Conservation (phyloP, 2,888 invertebrate genomes). For the Sarcophaga caerulescens region DNA sequence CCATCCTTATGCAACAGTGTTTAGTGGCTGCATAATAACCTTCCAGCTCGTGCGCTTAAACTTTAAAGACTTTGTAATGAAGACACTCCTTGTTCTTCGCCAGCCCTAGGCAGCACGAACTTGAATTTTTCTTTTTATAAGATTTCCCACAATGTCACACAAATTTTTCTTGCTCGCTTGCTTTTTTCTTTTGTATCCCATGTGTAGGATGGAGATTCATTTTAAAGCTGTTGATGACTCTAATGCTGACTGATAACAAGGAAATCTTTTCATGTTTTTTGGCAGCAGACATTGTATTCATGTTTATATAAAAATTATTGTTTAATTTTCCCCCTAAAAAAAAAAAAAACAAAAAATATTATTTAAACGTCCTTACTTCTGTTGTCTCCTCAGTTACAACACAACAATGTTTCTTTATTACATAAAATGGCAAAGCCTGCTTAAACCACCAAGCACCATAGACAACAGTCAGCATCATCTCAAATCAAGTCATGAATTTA, state of each 20-base stretch:
- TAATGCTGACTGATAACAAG: conserved; percentile 44
- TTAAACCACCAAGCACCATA: background rate
- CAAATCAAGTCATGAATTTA: background rate
- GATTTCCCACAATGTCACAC: background rate
- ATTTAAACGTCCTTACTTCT: background rate
- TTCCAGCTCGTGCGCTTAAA: conserved; percentile 31
- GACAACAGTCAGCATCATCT: background rate
- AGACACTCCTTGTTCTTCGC: conserved; percentile 39
- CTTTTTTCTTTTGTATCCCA: background rate
- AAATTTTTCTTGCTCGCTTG: background rate
- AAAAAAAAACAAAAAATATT: background rate
- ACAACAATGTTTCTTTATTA: background rate
- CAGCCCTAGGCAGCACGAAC: background rate
- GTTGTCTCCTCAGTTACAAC: background rate
- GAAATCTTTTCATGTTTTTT: conserved; percentile 28
- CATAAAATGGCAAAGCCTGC: background rate
- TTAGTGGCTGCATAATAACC: conserved; percentile 27
- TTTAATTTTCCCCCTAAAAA: background rate
- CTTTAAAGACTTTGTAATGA: background rate
- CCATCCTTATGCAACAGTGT: conserved; percentile 57
- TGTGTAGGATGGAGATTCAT: conserved; percentile 2
- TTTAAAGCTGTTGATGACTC: conserved; percentile 6
- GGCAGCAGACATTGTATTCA: background rate
- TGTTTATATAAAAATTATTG: background rate
- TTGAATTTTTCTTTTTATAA: background rate